Conservation (phyloP, 2,888 invertebrate genomes). For the Crepidodera aurea region DNA sequence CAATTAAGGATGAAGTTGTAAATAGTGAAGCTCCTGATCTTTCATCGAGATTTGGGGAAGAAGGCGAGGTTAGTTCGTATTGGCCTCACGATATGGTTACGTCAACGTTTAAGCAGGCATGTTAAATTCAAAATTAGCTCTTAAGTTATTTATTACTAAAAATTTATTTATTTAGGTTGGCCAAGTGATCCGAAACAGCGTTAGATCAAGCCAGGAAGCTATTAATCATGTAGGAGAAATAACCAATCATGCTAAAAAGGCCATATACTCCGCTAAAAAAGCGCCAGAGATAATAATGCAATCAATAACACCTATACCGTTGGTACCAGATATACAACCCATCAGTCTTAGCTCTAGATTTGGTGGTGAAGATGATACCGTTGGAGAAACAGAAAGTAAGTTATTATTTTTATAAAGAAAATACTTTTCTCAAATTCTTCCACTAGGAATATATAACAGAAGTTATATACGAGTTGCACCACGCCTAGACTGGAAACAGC, state of each 20-base stretch:
- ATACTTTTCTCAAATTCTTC: too few species aligned
- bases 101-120: slow-evolving; percentile 47
- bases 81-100: slow-evolving; percentile 37
- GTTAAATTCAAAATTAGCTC: background rate
- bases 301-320: slow-evolving; percentile 10
- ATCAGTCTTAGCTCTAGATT: slow-evolving; percentile 13
- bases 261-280: slow-evolving; percentile 27
- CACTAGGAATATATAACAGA: too few species aligned
- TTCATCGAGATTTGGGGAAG: slow-evolving; percentile 19
- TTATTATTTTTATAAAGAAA: background rate
- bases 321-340: background rate
- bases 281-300: slow-evolving; percentile 24
- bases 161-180: slow-evolving; percentile 45
- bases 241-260: slow-evolving; percentile 52
- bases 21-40: slow-evolving; percentile 6
- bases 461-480: too few species aligned
- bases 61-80: slow-evolving; percentile 3
- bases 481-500: too few species aligned
- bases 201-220: slow-evolving; percentile 56
- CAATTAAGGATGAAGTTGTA: slow-evolving; percentile 25
- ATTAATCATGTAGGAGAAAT: slow-evolving; percentile 53
- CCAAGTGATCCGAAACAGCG: slow-evolving; percentile 53
- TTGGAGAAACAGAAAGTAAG: slow-evolving; percentile 10
- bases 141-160: background rate
- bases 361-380: slow-evolving; percentile 14